Conservation (phyloP, 2,797 vertebrate genomes). For the Acanthurus lineatus region DNA sequence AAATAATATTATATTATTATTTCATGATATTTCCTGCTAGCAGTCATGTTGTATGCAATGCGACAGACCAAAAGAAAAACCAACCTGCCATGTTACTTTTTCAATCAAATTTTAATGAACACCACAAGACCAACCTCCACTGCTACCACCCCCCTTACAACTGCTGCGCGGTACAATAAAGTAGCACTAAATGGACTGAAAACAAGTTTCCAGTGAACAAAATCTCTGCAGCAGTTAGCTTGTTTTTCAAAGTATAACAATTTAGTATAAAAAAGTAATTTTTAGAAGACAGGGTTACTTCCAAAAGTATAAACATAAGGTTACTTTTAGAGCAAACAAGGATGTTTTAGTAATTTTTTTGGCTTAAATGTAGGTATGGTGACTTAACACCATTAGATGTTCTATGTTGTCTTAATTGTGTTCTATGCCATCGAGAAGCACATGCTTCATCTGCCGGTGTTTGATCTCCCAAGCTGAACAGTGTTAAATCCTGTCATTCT, state of each 20-base stretch:
- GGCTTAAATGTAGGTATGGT: neutral
- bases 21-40: neutral
- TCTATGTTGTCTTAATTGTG: neutral
- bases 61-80: neutral
- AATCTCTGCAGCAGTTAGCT: neutral
- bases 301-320: neutral
- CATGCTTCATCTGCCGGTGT: neutral
- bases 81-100: neutral
- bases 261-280: neutral
- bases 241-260: neutral
- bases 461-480: constrained; percentile 17
- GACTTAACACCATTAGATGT: neutral
- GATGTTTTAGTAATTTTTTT: neutral
- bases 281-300: neutral
- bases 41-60: neutral
- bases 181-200: neutral
- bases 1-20: neutral
- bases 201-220: neutral
- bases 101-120: neutral
- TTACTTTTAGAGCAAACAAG: neutral
- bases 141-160: neutral
- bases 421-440: neutral
- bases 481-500: constrained; percentile 1
- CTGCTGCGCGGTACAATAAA: neutral
- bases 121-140: neutral